phyloP scores from a whole-genome alignment of 2,797 vertebrate species.

The Ctenochaetus hawaiiensis region DNA sequence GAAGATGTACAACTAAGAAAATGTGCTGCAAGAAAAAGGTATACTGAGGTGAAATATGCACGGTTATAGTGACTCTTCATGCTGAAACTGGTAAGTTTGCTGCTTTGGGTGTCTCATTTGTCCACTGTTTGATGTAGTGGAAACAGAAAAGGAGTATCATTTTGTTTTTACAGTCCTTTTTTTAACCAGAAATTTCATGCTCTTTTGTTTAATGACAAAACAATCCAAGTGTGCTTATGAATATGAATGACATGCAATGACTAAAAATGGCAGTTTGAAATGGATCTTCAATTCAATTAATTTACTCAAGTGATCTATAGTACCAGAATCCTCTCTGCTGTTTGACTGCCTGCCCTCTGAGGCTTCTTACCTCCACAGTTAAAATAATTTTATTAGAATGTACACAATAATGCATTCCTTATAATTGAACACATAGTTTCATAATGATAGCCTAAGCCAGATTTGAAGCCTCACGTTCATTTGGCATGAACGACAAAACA shows the following conservation, averaged over 20 bases:
- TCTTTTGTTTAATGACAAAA: conserved; percentile 16
- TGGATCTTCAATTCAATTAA: neutral
- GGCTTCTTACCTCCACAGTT: conserved; percentile 3
- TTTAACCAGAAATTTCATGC: neutral
- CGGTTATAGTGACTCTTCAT: neutral
- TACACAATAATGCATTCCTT: neutral
- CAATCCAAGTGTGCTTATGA: neutral
- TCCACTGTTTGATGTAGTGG: neutral
- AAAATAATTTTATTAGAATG: conserved; percentile 26
- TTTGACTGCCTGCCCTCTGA: neutral
- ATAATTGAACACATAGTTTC: conserved; percentile 21
- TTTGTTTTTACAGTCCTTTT: conserved; percentile 15
- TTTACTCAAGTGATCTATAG: conserved; percentile 11
- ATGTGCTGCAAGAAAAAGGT: neutral
- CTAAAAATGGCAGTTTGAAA: conserved; percentile 14
- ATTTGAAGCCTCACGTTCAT: conserved; percentile 31
- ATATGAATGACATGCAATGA: conserved; percentile 20
- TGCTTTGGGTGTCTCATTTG: conserved; percentile 16
- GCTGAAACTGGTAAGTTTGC: neutral
- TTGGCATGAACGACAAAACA: conserved; percentile 44
- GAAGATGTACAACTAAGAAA: neutral
- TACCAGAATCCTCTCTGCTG: conserved; percentile 6
- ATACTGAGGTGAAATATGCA: conserved; percentile 7
- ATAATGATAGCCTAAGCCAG: conserved; percentile 33
- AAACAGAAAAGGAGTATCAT: neutral